Conservation (phyloP, 2,113 vertebrate genomes). For the Haplochromis burtoni region DNA sequence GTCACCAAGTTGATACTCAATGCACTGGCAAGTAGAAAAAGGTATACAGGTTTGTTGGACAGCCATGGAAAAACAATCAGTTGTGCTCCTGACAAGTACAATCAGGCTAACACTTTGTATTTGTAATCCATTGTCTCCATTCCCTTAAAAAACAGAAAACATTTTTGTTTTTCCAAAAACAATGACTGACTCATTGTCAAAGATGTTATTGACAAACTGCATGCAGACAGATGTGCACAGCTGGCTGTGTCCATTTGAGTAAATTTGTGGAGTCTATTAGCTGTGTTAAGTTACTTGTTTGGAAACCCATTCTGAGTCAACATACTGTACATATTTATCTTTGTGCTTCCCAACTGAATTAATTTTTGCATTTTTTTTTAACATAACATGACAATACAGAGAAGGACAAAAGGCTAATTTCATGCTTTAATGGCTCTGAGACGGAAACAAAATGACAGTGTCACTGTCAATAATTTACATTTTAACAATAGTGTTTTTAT, state of each 20-base stretch:
- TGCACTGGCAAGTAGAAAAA: background rate
- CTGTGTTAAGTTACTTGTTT: background rate
- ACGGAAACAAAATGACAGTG: background rate
- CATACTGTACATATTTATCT: background rate
- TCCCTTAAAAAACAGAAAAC: background rate
- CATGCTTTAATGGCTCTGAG: background rate
- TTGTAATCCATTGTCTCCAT: background rate
- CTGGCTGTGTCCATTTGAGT: background rate
- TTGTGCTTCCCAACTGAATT: background rate
- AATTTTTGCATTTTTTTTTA: background rate
- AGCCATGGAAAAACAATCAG: background rate
- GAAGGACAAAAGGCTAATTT: background rate
- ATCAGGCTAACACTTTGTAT: background rate
- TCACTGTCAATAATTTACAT: background rate
- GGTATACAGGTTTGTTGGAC: background rate
- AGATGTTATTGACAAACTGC: background rate
- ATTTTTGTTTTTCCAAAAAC: background rate
- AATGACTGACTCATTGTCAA: background rate
- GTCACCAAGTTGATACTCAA: background rate
- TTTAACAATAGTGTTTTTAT: background rate
- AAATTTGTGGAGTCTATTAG: background rate
- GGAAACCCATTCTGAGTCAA: background rate
- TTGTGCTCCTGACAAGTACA: background rate
- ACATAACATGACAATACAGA: background rate
- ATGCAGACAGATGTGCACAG: background rate